A percentile compares a stretch with the other conserved stretches of the same genome.
Conservation (phyloP, 2,888 invertebrate species). For the Gerris lacustris region DNA sequence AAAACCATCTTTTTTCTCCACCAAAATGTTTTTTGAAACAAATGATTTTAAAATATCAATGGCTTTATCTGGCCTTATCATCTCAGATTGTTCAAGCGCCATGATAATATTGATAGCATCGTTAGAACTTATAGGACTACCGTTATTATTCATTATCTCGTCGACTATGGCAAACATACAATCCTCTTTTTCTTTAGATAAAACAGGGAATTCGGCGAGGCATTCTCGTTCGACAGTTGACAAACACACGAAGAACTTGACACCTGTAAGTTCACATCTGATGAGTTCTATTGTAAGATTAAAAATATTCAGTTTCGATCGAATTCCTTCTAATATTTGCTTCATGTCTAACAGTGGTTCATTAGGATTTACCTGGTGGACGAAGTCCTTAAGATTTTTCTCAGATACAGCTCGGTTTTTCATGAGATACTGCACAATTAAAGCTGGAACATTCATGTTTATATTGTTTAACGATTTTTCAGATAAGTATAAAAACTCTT, state of each 20-base stretch:
- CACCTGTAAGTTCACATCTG: background rate
- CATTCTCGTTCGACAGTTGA: background rate
- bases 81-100: background rate
- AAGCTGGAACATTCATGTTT: too few relatives aligned
- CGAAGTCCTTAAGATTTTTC: too few relatives aligned
- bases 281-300: background rate
- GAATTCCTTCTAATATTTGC: background rate
- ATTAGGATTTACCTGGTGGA: too few relatives aligned
- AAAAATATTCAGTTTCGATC: background rate
- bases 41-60: background rate
- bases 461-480: too few relatives aligned
- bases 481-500: too few relatives aligned
- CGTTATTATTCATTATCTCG: background rate
- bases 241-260: background rate
- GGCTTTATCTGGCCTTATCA: background rate
- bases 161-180: background rate
- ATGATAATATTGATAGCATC: background rate
- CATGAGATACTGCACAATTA: too few relatives aligned
- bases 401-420: too few relatives aligned
- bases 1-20: background rate
- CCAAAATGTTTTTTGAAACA: background rate
- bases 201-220: background rate
- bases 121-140: background rate
- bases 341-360: background rate
- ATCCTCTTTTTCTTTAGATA: background rate